Conservation (phyloP, 1,140 invertebrate genomes). For the Caenorhabditis brenneri region DNA sequence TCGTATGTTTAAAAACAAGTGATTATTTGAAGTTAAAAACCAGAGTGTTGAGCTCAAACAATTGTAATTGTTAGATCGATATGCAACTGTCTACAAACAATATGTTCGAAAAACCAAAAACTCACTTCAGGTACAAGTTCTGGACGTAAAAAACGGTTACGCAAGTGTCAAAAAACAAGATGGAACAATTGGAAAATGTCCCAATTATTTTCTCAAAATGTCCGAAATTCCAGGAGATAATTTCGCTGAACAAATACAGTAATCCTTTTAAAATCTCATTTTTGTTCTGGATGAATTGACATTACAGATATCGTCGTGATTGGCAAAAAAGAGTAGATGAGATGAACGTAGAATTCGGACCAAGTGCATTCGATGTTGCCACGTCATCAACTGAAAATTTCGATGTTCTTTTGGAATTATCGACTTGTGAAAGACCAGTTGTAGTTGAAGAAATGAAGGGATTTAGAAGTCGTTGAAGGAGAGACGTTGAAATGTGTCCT, state of each 20-base stretch:
- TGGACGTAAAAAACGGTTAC: neutral
- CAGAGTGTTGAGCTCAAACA: too few relatives aligned
- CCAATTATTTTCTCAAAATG: slow-evolving; percentile 14
- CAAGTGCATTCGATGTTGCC: slow-evolving; percentile 3
- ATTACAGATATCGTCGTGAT: slow-evolving; percentile 37
- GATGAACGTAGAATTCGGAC: neutral
- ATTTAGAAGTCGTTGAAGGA: slow-evolving; percentile 35
- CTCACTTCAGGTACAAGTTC: slow-evolving; percentile 21
- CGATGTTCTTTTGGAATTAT: neutral
- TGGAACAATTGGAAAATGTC: slow-evolving; percentile 34
- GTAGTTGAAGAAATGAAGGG: slow-evolving; percentile 14
- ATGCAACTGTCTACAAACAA: too few relatives aligned
- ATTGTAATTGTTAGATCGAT: too few relatives aligned
- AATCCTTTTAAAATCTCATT: neutral
- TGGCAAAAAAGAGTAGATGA: slow-evolving; percentile 32
- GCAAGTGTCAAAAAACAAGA: slow-evolving; percentile 23
- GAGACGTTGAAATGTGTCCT: slow-evolving; percentile 36
- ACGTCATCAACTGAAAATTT: neutral
- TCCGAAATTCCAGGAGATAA: slow-evolving; percentile 27
- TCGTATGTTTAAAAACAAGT: too few relatives aligned
- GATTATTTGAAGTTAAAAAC: too few relatives aligned
- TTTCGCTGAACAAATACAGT: slow-evolving; percentile 47
- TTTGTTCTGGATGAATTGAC: neutral
- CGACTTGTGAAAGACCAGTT: slow-evolving; percentile 23
- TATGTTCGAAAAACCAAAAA: neutral